Base-by-base conservation (phyloP, 2,113 vertebrate genomes). In the Crypturellus undulatus region DNA sequence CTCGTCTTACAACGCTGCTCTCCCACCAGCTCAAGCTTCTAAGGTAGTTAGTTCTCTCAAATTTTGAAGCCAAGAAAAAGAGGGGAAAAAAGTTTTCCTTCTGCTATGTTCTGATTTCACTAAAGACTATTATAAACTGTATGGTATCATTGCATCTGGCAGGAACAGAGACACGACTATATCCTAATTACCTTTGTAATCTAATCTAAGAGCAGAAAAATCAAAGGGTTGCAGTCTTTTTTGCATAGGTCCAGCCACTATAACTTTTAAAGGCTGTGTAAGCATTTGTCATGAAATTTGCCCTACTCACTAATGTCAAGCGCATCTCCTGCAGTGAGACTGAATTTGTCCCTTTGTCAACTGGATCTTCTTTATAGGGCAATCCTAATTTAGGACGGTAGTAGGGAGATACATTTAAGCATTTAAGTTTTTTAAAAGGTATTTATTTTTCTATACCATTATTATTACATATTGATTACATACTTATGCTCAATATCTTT, bases 1-100 rank as follows among this genome's bases (percentile, higher is more conserved):
- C 90, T 87, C 91, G 5, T 96, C 70, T 95, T 91, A 86, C 81
- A 96, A 45, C 32, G 14, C 51, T 77, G 47, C 6, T 89, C 92
- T 88, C 90, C 87, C 89, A 94, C 92, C 87, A 92, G 75, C 69
- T 95, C 71, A 76, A 93, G 81, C 58, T 94, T 90, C 89, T 84
- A 93, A 94, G 87, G 83, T 96, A 93, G 84, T 56, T 80, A 89
- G 34, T 28, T 80, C 79, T 64, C 56, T 75, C 47, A 67, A 84
- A 79, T 24, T 65, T 79, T 2, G 21, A 38, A 89, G 76, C 64
- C 85, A 95, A 92, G 65, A 18, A 60, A 63, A 65, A 79, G 42
- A 38, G 9, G 26, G 65, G 75, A 18, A n/a, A 64, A 63, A 65
- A 52, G 19, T 18, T 34, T 43, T 71, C 11, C 70, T 87, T 89